Conservation (phyloP, 2,113 vertebrate species). For the Lipophrys pholis region DNA sequence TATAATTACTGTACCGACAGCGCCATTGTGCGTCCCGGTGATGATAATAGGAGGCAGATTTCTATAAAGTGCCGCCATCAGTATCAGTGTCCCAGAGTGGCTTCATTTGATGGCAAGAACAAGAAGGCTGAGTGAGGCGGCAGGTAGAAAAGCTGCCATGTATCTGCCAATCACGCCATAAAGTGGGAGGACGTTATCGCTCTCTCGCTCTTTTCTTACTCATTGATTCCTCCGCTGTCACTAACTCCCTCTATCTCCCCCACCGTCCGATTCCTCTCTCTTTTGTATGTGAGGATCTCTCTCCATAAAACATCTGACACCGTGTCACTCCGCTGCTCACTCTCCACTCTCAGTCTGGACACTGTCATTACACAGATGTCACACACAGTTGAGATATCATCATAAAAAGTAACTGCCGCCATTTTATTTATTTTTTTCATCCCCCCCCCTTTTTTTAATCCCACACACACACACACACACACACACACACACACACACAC, state of each 20-base stretch:
- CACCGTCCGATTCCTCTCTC: background rate
- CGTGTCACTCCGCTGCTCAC: conserved; percentile 39
- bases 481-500: conserved; percentile 3
- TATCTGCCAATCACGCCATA: conserved; percentile 70
- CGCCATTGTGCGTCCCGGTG: conserved; percentile 15
- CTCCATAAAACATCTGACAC: conserved; percentile 65
- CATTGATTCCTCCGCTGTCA: no score
- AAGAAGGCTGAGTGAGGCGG: conserved; percentile 41
- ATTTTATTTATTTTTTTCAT: conserved; percentile 19
- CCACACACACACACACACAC: background rate
- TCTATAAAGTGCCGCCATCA: conserved; percentile 36
- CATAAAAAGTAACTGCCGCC: conserved; percentile 64
- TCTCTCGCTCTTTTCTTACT: background rate
- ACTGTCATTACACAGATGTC: conserved; percentile 78
- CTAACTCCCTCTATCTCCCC: conserved; percentile 16
- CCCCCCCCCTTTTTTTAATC: no score
- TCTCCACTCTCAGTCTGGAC: conserved; percentile 62
- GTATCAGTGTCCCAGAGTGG: conserved; percentile 25
- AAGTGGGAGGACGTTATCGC: conserved; percentile 53
- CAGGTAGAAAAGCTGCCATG: conserved; percentile 57
- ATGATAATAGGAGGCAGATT: conserved; percentile 32
- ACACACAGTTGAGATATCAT: conserved; percentile 73
- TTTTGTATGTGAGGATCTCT: conserved; percentile 37
- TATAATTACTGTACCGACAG: conserved; percentile 22
- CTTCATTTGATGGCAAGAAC: conserved; percentile 42